Percentiles rank a stretch among this genome's conserved stretches.
Conservation (phyloP, 2,797 vertebrate genomes). For the Sebastes dallii region DNA sequence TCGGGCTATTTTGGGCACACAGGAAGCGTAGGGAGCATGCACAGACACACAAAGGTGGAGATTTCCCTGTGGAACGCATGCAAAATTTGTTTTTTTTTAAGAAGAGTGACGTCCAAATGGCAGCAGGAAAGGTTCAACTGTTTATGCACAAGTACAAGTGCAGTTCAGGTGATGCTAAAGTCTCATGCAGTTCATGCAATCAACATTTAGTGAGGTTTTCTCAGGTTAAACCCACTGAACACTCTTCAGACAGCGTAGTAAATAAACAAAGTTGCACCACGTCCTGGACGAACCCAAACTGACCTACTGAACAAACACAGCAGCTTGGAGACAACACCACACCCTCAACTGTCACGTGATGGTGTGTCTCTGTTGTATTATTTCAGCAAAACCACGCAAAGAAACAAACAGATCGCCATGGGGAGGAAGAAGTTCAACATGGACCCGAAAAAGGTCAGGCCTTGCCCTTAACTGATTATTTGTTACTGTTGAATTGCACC, state of each 20-base stretch:
- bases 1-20: constrained; percentile 43
- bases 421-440: constrained; percentile 99
- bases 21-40: constrained; percentile 28
- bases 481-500: too few relatives aligned
- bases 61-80: constrained; percentile 26
- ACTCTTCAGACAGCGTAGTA: not conserved
- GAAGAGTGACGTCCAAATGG: constrained; percentile 1
- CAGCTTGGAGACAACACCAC: constrained; percentile 2
- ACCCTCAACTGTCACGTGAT: constrained; percentile 18
- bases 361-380: not conserved
- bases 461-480: too few relatives aligned
- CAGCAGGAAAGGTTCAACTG: not conserved
- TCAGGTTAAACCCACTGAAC: not conserved
- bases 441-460: constrained; percentile 94
- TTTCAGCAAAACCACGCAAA: constrained; percentile 91
- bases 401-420: constrained; percentile 97
- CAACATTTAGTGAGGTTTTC: not conserved
- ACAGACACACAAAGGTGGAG: constrained; percentile 45
- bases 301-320: constrained; percentile 37
- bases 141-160: not conserved
- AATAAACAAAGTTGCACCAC: constrained; percentile 8
- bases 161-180: not conserved
- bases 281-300: constrained; percentile 10
- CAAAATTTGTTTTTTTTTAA: constrained; percentile 24
- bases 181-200: not conserved